These are phyloP conservation scores for Aspiorhynchus laticeps DNA, from an alignment of 2,113 vertebrate species.

Conservation along the genomic window DNA sequence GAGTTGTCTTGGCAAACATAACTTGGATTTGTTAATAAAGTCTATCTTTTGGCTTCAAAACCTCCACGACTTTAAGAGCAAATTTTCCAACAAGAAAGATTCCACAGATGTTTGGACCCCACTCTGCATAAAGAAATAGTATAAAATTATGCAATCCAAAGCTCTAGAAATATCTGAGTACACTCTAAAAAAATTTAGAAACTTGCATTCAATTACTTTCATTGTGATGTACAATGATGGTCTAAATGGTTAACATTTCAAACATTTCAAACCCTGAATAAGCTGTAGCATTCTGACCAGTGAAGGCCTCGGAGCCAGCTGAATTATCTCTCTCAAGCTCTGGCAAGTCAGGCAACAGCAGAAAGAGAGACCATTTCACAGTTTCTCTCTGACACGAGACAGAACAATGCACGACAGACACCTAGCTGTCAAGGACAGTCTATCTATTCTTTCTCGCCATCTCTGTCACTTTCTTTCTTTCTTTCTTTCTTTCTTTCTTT, in stretches of 20 bases:
- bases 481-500: neutral
- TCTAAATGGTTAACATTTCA: neutral
- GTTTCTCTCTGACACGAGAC: neutral
- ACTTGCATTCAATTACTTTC: neutral
- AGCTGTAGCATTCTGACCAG: neutral
- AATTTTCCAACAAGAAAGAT: too few species aligned
- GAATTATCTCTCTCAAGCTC: neutral
- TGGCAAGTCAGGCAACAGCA: neutral
- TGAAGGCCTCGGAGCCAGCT: neutral
- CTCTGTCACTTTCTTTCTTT: neutral
- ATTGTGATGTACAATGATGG: neutral
- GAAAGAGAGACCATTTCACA: slow-evolving; percentile 17
- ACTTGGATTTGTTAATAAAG: too few species aligned
- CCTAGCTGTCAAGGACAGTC: neutral
- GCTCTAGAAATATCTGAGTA: neutral
- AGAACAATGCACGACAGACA: neutral
- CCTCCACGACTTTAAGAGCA: too few species aligned
- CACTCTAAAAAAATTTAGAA: neutral
- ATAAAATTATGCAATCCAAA: neutral
- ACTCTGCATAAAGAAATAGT: neutral
- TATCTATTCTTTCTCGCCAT: slow-evolving; percentile 1
- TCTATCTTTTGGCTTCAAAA: too few species aligned
- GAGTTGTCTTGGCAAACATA: too few species aligned
- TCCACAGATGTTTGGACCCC: neutral
- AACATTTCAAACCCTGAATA: neutral